Percentiles rank a stretch among this genome's conserved stretches.
Evolutionary conservation across 2,113 vertebrate species (phyloP).

Genomic region (Percina caprodes): DNA sequence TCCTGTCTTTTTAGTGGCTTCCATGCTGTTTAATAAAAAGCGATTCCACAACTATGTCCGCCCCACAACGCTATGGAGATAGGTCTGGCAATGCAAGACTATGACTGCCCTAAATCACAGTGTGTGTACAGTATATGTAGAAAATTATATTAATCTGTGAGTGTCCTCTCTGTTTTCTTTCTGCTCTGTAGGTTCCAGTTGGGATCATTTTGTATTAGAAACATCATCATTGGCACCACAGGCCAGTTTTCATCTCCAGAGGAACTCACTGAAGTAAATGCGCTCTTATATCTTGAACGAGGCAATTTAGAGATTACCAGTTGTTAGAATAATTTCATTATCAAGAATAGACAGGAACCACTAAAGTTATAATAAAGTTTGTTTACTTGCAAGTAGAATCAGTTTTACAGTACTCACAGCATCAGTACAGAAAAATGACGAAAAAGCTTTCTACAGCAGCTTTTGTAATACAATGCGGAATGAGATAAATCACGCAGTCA

Average conservation of each 20-base stretch:
- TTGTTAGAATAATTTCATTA: too few relatives aligned
- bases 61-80: not conserved
- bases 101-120: not conserved
- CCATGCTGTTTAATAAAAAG: not conserved
- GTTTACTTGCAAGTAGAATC: too few relatives aligned
- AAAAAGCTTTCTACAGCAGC: too few relatives aligned
- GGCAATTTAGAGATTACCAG: not conserved
- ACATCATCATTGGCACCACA: constrained; percentile 81
- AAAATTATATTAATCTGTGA: not conserved
- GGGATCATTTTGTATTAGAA: constrained; percentile 81
- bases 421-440: too few relatives aligned
- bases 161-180: constrained; percentile 30
- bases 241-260: constrained; percentile 82
- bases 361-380: too few relatives aligned
- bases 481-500: too few relatives aligned
- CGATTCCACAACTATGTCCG: not conserved
- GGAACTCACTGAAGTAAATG: constrained; percentile 80
- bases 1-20: not conserved
- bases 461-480: too few relatives aligned
- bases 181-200: constrained; percentile 81
- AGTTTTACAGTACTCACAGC: too few relatives aligned
- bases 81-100: not conserved
- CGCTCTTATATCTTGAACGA: not conserved
- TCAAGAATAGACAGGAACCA: too few relatives aligned
- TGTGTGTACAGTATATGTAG: not conserved